Conservation (phyloP, 2,797 vertebrate genomes). For the Chrysocyon brachyurus region DNA sequence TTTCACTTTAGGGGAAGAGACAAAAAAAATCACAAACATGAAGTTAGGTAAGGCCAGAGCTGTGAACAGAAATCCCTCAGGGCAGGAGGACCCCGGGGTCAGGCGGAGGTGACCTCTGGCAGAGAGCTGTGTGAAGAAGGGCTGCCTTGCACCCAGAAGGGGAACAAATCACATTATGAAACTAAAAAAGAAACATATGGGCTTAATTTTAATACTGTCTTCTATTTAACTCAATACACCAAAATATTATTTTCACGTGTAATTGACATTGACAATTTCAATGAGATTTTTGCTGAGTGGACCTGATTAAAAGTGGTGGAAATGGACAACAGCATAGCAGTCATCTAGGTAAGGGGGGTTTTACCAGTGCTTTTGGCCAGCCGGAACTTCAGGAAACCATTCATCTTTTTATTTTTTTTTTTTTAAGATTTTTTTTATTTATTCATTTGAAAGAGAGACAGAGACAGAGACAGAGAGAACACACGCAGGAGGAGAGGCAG, state of each 20-base stretch:
- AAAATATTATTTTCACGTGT: background rate
- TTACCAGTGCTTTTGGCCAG: background rate
- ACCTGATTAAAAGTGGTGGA: background rate
- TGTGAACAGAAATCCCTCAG: background rate
- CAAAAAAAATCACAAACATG: background rate
- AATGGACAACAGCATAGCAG: background rate
- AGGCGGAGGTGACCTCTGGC: background rate
- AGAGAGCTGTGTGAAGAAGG: background rate
- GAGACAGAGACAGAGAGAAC: too few species aligned
- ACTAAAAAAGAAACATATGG: background rate
- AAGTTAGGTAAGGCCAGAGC: background rate
- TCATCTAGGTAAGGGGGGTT: background rate
- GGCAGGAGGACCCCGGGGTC: background rate
- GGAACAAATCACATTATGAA: background rate
- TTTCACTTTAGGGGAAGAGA: background rate
- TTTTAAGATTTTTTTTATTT: too few species aligned
- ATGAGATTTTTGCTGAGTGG: background rate
- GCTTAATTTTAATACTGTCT: background rate
- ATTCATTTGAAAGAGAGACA: too few species aligned
- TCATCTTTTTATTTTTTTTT: background rate
- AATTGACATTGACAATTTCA: background rate
- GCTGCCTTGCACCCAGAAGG: background rate
- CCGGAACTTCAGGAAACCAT: background rate
- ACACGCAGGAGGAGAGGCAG: too few species aligned
- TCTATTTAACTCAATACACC: background rate